phyloP scores from a whole-genome alignment of 2,113 vertebrate genomes.

The Mirounga angustirostris region DNA sequence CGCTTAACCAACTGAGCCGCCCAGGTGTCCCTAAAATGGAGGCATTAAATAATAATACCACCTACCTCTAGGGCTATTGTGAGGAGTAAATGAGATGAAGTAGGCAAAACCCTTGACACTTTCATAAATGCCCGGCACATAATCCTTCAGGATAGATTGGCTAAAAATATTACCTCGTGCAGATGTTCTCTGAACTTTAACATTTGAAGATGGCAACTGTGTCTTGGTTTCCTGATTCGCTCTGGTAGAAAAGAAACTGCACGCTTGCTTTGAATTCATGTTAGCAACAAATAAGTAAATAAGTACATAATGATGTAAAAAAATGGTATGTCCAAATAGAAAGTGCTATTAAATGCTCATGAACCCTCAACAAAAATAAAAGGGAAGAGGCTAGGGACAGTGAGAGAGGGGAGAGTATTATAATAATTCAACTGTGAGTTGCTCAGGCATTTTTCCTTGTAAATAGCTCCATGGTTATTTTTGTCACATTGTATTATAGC shows the following conservation, averaged over 20 bases:
- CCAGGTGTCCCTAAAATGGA: background rate
- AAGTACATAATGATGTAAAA: background rate
- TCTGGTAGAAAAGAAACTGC: constrained; percentile 46
- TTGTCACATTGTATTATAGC: background rate
- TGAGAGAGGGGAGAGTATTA: background rate
- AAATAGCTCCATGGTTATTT: background rate
- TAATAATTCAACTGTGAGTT: background rate
- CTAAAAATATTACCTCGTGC: constrained; percentile 86
- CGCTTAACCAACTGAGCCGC: too few species aligned
- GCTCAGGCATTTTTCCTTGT: background rate
- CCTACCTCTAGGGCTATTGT: background rate
- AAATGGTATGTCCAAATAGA: constrained; percentile 22
- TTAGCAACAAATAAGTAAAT: constrained; percentile 15
- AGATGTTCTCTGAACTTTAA: constrained; percentile 96
- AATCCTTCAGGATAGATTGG: background rate
- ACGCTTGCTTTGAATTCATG: constrained; percentile 44
- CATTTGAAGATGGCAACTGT: background rate
- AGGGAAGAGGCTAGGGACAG: background rate
- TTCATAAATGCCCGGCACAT: background rate
- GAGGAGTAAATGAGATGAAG: background rate
- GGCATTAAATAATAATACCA: background rate
- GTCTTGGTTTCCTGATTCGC: constrained; percentile 47
- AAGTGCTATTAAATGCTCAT: constrained; percentile 23
- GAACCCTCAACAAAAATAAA: background rate
- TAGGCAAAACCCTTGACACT: background rate